Evolutionary conservation across 1,140 invertebrate genomes (phyloP).

Genomic region (Drosophila prosaltans): DNA sequence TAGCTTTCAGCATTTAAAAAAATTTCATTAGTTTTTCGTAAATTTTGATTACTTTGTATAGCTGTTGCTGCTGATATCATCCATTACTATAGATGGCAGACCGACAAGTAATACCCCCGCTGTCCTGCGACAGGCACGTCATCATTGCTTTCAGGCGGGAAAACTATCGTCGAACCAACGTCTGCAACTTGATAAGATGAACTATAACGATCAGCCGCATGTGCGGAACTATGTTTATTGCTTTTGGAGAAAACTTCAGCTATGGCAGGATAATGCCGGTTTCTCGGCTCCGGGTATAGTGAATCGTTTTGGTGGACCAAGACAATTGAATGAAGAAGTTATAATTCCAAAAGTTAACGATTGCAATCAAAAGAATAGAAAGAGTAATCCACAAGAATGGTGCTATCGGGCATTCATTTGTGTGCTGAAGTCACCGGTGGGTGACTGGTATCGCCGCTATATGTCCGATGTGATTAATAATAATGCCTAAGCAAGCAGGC

Average conservation of each 20-base stretch:
- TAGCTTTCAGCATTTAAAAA: background rate
- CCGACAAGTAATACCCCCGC: background rate
- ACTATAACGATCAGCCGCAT: conserved; percentile 9
- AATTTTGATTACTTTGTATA: background rate
- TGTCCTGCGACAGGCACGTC: background rate
- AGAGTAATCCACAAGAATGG: conserved; percentile 1
- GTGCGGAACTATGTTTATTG: conserved; percentile 35
- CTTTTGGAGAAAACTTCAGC: conserved; percentile 37
- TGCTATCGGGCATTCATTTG: conserved; percentile 42
- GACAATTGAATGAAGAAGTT: conserved; percentile 26
- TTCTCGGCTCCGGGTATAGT: conserved; percentile 33
- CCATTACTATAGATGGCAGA: background rate
- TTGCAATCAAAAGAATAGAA: conserved; percentile 26
- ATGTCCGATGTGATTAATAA: conserved; percentile 46
- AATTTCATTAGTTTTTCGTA: background rate
- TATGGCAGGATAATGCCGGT: conserved; percentile 35
- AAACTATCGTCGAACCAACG: conserved; percentile 2
- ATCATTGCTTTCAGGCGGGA: conserved; percentile 20
- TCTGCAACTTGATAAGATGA: conserved; percentile 22
- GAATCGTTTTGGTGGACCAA: conserved; percentile 17
- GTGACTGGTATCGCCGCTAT: conserved; percentile 38
- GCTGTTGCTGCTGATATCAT: background rate
- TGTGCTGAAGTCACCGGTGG: conserved; percentile 35
- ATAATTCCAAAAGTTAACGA: conserved; percentile 18
- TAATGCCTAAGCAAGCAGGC: conserved; percentile 30